phyloP scores from a whole-genome alignment of 2,113 vertebrate genomes.

The Tychaedon coryphoeus region DNA sequence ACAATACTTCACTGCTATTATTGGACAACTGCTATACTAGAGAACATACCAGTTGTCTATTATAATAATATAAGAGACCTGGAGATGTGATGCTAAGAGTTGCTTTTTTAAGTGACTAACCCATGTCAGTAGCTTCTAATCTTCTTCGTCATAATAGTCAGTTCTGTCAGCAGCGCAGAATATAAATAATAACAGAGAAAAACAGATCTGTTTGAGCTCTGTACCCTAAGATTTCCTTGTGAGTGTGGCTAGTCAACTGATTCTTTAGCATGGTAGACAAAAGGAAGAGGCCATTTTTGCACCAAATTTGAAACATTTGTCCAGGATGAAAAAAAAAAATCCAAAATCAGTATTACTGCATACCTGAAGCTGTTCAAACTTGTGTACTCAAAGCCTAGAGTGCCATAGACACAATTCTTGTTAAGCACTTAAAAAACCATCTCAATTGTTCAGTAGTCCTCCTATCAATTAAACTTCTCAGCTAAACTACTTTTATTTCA shows the following conservation, averaged over 20 bases:
- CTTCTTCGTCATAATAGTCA: neutral
- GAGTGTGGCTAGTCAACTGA: neutral
- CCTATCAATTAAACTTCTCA: neutral
- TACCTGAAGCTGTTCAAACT: neutral
- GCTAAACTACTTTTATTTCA: neutral
- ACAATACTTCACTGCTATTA: neutral
- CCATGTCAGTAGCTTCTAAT: neutral
- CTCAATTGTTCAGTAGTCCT: neutral
- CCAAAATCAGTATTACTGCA: neutral
- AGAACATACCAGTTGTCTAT: neutral
- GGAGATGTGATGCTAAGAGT: neutral
- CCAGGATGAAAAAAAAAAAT: neutral
- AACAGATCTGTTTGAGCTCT: neutral
- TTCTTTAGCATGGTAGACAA: neutral
- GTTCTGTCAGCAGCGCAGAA: neutral
- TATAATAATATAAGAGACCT: neutral
- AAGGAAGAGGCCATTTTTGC: neutral
- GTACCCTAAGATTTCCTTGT: neutral
- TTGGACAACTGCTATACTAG: neutral
- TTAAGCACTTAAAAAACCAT: neutral
- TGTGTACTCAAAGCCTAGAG: neutral
- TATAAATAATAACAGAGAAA: neutral
- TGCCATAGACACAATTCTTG: neutral
- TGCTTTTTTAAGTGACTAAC: neutral
- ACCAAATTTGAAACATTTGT: neutral